These are phyloP conservation scores for Synanthedon tipuliformis DNA, from an alignment of 2,888 invertebrate genomes.

Conservation along the genomic window DNA sequence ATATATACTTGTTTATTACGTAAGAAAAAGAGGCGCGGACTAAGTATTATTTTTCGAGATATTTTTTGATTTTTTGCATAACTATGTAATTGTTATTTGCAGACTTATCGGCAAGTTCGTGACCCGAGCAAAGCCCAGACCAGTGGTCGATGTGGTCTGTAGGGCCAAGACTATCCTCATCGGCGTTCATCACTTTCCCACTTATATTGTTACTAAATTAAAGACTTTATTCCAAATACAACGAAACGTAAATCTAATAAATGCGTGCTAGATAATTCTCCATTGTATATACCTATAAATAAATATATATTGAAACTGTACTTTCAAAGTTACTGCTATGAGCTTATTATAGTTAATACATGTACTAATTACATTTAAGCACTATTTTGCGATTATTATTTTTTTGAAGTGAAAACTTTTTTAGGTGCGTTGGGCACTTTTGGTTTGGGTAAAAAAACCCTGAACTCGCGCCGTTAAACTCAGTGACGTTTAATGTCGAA, in stretches of 20 bases:
- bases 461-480: too few species aligned
- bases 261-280: background rate
- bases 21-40: too few species aligned
- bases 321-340: background rate
- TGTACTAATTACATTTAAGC: too few species aligned
- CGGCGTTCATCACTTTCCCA: background rate
- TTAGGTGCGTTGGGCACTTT: too few species aligned
- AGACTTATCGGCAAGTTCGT: slow-evolving; percentile 42
- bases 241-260: background rate
- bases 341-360: background rate
- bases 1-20: too few species aligned
- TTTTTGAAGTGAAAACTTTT: too few species aligned
- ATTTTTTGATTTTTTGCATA: background rate
- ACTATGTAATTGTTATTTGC: slow-evolving; percentile 10
- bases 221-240: background rate
- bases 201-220: background rate
- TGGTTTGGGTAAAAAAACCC: too few species aligned
- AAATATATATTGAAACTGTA: background rate
- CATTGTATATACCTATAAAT: background rate
- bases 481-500: too few species aligned
- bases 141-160: slow-evolving; percentile 42
- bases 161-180: slow-evolving; percentile 9
- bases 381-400: too few species aligned
- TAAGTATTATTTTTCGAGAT: too few species aligned
- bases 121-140: slow-evolving; percentile 38